phyloP scores from a whole-genome alignment of 1,140 invertebrate species.

The Psilanteris sp. region DNA sequence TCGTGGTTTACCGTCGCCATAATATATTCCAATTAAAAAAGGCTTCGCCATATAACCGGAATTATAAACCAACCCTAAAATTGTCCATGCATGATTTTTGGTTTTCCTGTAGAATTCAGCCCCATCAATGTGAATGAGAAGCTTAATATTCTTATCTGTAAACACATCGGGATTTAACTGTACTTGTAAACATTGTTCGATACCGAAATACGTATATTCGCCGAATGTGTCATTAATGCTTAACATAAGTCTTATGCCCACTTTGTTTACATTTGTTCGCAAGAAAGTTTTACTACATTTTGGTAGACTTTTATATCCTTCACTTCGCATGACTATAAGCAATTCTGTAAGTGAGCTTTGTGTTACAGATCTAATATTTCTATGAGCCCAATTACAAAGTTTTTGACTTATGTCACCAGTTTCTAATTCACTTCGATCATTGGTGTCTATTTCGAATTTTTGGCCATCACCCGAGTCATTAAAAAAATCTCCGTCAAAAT shows the following conservation, averaged over 20 bases:
- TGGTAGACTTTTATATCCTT: conserved; percentile 2
- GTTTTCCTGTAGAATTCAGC: conserved; percentile 13
- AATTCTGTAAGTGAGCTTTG: neutral
- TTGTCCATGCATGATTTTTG: conserved; percentile 8
- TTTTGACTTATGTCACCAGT: conserved; percentile 16
- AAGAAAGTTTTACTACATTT: conserved; percentile 22
- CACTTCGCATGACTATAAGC: neutral
- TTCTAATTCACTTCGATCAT: conserved; percentile 12
- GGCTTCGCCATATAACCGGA: conserved; percentile 5
- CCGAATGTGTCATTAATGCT: conserved; percentile 3
- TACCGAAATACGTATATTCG: conserved; percentile 17
- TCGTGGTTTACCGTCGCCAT: too few relatives aligned
- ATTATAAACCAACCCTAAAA: conserved; percentile 26
- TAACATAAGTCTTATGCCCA: neutral
- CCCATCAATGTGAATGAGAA: conserved; percentile 26
- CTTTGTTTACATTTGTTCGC: neutral
- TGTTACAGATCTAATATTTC: conserved; percentile 6
- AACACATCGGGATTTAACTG: conserved; percentile 7
- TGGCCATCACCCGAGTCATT: neutral
- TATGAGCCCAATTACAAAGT: conserved; percentile 25
- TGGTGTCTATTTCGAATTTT: conserved; percentile 1
- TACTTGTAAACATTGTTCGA: conserved; percentile 1
- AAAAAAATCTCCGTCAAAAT: conserved; percentile 5
- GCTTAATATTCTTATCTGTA: conserved; percentile 1
- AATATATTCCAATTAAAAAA: too few relatives aligned